Evolutionary conservation across 2,797 vertebrate genomes (phyloP).

Genomic region (Strix occidentalis): DNA sequence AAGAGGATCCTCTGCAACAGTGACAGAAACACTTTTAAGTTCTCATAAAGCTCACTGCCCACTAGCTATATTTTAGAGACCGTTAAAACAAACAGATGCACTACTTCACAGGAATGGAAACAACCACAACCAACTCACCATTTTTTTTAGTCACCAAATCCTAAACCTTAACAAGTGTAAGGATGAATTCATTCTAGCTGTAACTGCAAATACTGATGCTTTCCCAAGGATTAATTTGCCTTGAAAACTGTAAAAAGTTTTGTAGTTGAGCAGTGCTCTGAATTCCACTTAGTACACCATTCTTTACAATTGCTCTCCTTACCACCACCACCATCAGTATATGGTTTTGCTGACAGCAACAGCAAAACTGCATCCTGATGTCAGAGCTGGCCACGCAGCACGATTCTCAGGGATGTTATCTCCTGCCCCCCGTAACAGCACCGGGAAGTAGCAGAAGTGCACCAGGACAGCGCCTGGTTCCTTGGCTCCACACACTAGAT

Average conservation of each 20-base stretch:
- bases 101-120: not conserved
- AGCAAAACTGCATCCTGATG: not conserved
- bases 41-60: not conserved
- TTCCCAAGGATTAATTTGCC: not conserved
- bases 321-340: not conserved
- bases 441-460: not conserved
- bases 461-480: not conserved
- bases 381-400: fast-evolving
- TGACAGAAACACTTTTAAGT: not conserved
- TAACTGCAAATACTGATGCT: fast-evolving
- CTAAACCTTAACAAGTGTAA: not conserved
- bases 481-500: not conserved
- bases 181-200: not conserved
- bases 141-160: not conserved
- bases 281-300: not conserved
- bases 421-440: fast-evolving
- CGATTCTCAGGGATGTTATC: fast-evolving
- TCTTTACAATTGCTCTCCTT: not conserved
- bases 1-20: not conserved
- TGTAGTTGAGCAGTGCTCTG: not conserved
- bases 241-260: not conserved
- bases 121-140: not conserved
- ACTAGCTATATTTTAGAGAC: not conserved
- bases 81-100: not conserved
- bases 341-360: not conserved